Evolutionary conservation across 2,888 invertebrate genomes (phyloP).

Genomic region (Colletes collaris): DNA sequence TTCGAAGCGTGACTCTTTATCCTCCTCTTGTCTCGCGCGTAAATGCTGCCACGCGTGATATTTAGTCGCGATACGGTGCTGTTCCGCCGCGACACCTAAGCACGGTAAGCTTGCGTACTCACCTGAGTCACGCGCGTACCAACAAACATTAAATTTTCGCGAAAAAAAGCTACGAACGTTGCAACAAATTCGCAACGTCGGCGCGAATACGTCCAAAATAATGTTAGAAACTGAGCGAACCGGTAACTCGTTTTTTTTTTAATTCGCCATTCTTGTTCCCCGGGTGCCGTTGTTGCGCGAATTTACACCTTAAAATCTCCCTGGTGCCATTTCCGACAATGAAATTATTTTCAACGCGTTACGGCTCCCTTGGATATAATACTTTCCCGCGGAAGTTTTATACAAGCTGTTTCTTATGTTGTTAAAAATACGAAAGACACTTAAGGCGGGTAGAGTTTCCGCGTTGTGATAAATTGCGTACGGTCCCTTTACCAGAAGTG

Average conservation of each 20-base stretch:
- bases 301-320: constrained; percentile 39
- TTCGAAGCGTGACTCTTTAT: constrained; percentile 55
- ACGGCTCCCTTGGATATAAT: constrained; percentile 34
- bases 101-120: too few species aligned
- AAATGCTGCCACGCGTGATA: constrained; percentile 27
- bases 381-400: constrained; percentile 21
- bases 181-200: too few species aligned
- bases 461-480: constrained; percentile 11
- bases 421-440: constrained; percentile 8
- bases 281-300: constrained; percentile 2
- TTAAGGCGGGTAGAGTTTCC: constrained; percentile 14
- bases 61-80: constrained; percentile 14
- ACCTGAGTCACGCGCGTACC: too few species aligned
- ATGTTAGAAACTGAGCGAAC: background rate
- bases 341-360: constrained; percentile 40
- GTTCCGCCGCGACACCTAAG: background rate
- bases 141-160: too few species aligned
- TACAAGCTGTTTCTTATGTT: constrained; percentile 1
- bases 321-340: constrained; percentile 5
- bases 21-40: constrained; percentile 43
- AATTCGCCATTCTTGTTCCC: constrained; percentile 7
- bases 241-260: constrained; percentile 5
- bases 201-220: too few species aligned
- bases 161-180: too few species aligned
- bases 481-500: background rate